These are phyloP conservation scores for Agrotis puta DNA, from an alignment of 2,888 invertebrate genomes.

Conservation along the genomic window DNA sequence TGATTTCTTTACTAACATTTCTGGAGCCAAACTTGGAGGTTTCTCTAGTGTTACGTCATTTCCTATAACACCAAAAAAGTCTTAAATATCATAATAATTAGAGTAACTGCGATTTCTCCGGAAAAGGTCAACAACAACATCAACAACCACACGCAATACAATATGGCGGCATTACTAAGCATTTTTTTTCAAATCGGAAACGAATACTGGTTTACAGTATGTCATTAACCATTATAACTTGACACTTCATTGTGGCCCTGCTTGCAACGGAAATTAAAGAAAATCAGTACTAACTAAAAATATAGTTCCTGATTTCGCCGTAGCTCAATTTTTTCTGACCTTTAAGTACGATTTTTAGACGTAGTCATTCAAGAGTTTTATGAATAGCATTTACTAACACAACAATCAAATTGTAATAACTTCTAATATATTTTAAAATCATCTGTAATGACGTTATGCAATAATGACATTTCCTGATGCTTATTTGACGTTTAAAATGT, in stretches of 20 bases:
- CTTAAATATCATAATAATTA: not conserved
- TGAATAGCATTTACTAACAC: conserved; percentile 21
- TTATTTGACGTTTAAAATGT: conserved; percentile 49
- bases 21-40: not conserved
- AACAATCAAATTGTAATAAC: conserved; percentile 28
- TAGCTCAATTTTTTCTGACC: conserved; percentile 17
- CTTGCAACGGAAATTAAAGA: not conserved
- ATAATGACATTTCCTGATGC: conserved; percentile 55
- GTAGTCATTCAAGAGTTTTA: conserved; percentile 42
- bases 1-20: not conserved
- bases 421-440: conserved; percentile 41
- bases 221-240: conserved; percentile 9
- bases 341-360: not conserved
- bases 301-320: not conserved
- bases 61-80: not conserved
- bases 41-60: not conserved
- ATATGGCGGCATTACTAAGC: conserved; percentile 43
- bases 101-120: not conserved
- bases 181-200: conserved; percentile 29
- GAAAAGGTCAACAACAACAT: not conserved
- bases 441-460: conserved; percentile 43
- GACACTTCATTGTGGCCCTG: not conserved
- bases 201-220: conserved; percentile 18
- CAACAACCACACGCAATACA: conserved; percentile 4
- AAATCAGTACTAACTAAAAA: not conserved